Conservation (phyloP, 2,797 vertebrate species). For the Thunnus albacares region DNA sequence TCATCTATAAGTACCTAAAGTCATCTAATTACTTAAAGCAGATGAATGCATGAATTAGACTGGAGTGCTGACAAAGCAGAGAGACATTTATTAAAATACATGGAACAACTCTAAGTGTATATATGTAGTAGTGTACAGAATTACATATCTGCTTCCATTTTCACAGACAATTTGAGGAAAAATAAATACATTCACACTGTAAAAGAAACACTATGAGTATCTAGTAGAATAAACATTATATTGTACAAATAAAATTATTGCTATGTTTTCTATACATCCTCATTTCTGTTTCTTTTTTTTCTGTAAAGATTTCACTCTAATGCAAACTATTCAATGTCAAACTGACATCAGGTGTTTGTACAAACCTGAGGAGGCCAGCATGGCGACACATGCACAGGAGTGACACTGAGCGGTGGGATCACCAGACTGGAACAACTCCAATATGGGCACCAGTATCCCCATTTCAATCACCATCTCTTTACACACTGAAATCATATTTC, state of each 20-base stretch:
- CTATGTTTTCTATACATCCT: neutral
- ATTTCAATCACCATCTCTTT: slow-evolving; percentile 86
- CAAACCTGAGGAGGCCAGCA: slow-evolving; percentile 87
- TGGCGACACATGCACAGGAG: slow-evolving; percentile 87
- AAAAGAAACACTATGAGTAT: neutral
- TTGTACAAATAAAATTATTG: neutral
- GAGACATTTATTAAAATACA: neutral
- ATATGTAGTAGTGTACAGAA: neutral
- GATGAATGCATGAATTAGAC: neutral
- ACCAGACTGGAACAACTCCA: slow-evolving; percentile 88
- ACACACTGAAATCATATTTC: slow-evolving; percentile 72
- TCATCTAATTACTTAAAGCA: too few relatives aligned
- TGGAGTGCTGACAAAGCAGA: neutral
- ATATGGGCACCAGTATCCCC: slow-evolving; percentile 87
- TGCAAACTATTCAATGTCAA: neutral
- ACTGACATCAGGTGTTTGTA: neutral
- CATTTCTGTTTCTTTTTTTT: neutral
- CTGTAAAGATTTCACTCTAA: neutral
- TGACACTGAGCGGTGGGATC: slow-evolving; percentile 86
- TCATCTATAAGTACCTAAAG: too few relatives aligned
- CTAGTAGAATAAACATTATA: neutral
- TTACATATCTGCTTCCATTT: neutral
- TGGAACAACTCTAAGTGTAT: neutral
- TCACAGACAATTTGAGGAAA: neutral
- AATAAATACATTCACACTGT: neutral